Base-by-base conservation (phyloP, 2,797 vertebrate genomes). In the Chaetodon trifasciatus region DNA sequence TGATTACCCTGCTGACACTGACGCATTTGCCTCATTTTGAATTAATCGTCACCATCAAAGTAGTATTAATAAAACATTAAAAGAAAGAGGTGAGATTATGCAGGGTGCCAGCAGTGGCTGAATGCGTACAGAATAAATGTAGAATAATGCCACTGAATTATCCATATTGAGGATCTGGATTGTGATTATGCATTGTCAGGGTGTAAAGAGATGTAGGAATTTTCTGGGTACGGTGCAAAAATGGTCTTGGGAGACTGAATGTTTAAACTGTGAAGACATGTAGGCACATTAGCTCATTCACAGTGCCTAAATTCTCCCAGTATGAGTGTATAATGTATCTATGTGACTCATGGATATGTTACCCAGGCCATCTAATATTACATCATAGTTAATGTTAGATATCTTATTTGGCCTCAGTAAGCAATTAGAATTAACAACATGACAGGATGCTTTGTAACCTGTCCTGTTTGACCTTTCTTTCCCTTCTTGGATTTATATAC, bases 1-100 rank as follows among this genome's bases (percentile, higher is more conserved):
- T 72, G 63, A 84, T 78, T 75, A 70, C 46, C 71, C 71, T 58
- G 49, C 71, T 83, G 71, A 86, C 56, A 84, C 46, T 46, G 69
- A 70, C 5, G 28, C 32, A 40, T 84, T 70, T 70, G 12, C 17
- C 66, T 73, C 8, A 52, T 73, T 86, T 79, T 46, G 81, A 84
- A 85, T 70, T 13, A 76, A 86, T 56, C 28, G 44, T 24, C 15
- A 40, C 6, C 40, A 73, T 76, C 71, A 76, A 73, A 83, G 80
- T 37, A 49, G 12, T 15, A 83, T 76, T 74, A 76, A 68, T 76
- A 56, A 74, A 79, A 79, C 70, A 53, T 76, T 73, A 12, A 24
- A 57, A 44, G 74, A 74, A 68, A 64, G 9, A 68, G 50, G 49
- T 70, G 68, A 50, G 50, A 62, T 52, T 60, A 68, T 52, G 40